A percentile compares a stretch with the other conserved stretches of the same genome.
Evolutionary conservation across 2,797 vertebrate species (phyloP).

Genomic region (Bradypodion pumilum): DNA sequence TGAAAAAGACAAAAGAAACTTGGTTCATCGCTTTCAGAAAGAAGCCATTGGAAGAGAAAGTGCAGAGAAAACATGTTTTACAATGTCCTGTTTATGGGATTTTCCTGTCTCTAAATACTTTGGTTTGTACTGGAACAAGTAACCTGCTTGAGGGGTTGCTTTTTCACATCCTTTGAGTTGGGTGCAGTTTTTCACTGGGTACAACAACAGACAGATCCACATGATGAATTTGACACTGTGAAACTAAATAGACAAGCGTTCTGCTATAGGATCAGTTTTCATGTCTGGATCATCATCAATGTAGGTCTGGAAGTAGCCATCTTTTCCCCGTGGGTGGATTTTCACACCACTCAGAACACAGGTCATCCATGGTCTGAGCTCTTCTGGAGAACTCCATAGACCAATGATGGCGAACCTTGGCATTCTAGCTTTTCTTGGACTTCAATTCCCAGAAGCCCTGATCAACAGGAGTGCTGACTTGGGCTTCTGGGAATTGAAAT

Average conservation of each 20-base stretch:
- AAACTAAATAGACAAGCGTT: not conserved
- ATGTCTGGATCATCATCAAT: not conserved
- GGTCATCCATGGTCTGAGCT: no score
- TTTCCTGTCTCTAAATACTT: slow-evolving; percentile 22
- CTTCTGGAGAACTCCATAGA: no score
- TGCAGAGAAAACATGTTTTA: slow-evolving; percentile 21
- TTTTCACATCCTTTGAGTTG: not conserved
- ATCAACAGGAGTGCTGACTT: no score
- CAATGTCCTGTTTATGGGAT: not conserved
- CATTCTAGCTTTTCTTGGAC: no score
- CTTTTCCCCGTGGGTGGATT: no score
- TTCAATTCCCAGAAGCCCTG: no score
- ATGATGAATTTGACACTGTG: not conserved
- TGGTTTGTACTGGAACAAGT: not conserved
- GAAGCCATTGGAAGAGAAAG: not conserved
- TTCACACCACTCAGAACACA: no score
- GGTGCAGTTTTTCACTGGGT: not conserved
- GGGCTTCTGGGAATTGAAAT: no score
- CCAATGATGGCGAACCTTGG: no score
- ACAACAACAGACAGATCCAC: not conserved
- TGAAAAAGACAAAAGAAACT: accelerated
- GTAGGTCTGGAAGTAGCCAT: no score
- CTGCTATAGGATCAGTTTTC: not conserved
- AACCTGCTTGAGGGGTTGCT: not conserved
- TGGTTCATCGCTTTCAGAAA: slow-evolving; percentile 6